Conservation (phyloP, 2,113 vertebrate species). For the Hiodon tergisus region DNA sequence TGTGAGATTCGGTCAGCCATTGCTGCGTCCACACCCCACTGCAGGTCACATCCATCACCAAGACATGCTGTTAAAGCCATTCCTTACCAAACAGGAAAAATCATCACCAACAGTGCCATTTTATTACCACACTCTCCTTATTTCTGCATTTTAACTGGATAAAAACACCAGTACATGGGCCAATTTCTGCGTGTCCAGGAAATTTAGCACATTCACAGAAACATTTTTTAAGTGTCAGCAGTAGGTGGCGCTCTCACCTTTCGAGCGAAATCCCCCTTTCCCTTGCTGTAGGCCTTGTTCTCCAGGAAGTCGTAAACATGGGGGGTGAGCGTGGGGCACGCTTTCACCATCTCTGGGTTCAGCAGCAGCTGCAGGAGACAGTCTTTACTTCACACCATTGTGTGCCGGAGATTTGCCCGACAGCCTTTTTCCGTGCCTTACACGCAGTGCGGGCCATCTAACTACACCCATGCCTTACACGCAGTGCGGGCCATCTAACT, state of each 20-base stretch:
- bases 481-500: neutral
- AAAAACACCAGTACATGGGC: too few relatives aligned
- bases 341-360: conserved; percentile 91
- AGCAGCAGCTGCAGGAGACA: conserved; percentile 72
- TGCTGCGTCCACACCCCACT: too few relatives aligned
- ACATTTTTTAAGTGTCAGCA: conserved; percentile 12
- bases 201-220: too few relatives aligned
- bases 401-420: neutral
- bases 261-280: conserved; percentile 95
- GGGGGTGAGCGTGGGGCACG: conserved; percentile 78
- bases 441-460: neutral
- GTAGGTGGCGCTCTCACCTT: conserved; percentile 69
- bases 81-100: too few relatives aligned
- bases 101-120: too few relatives aligned
- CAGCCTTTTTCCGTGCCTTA: neutral
- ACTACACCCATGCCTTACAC: neutral
- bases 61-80: too few relatives aligned
- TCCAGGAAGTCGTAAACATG: conserved; percentile 90
- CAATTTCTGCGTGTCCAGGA: too few relatives aligned
- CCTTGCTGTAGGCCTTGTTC: conserved; percentile 97
- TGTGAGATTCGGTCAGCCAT: too few relatives aligned
- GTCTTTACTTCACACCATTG: neutral
- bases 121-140: too few relatives aligned
- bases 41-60: too few relatives aligned
- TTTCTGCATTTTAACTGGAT: too few relatives aligned